Evolutionary conservation across 2,113 vertebrate genomes (phyloP), one percentile per base, ranked within the genome.

Genomic region (Neomonachus schauinslandi): DNA sequence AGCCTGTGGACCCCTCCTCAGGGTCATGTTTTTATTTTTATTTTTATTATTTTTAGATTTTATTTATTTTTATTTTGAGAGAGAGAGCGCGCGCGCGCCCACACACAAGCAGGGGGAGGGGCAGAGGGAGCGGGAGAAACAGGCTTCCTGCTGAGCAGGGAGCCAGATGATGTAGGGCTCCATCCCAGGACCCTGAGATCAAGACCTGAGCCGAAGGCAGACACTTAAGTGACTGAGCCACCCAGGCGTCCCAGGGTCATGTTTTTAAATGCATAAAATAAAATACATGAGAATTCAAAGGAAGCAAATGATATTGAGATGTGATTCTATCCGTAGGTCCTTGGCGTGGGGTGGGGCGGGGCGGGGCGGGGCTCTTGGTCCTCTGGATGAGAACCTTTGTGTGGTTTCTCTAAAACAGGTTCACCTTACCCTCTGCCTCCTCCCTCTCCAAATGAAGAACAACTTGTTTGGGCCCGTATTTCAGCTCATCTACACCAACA

Each of bases 221-320:
- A 33, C 15, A 15, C 63, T 65, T 65, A 67, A 33, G 6, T 1
- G 15, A 67, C 63, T 67, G 14, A 33, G 63, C 63, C 63, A 67
- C 14, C 63, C 28, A 67, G 63, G 63, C 31, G 2, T 33, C 72
- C 57, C 80, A 67, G 39, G 49, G n/a, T 53, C 82, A 42, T 22
- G 49, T 76, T 96, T 93, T 91, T 77, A 93, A 69, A 67, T 36
- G 53, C 8, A 85, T 87, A 63, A 89, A 90, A 89, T 89, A 86
- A 89, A 95, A 88, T 67, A 59, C 11, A 2, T 3, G 69, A 65
- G 51, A 76, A 55, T 36, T 87, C 65, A 90, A 87, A 96, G 46
- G 61, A 82, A 97, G 65, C 46, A 83, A 61, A 21, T 93, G n/a
- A 82, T n/a, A n/a, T 1, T 74, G 92, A 79, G 76, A 61, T 69